Evolutionary conservation across 2,797 vertebrate species (phyloP), one percentile per base, ranked within the genome.

Genomic region (Macrochelys suwanniensis): DNA sequence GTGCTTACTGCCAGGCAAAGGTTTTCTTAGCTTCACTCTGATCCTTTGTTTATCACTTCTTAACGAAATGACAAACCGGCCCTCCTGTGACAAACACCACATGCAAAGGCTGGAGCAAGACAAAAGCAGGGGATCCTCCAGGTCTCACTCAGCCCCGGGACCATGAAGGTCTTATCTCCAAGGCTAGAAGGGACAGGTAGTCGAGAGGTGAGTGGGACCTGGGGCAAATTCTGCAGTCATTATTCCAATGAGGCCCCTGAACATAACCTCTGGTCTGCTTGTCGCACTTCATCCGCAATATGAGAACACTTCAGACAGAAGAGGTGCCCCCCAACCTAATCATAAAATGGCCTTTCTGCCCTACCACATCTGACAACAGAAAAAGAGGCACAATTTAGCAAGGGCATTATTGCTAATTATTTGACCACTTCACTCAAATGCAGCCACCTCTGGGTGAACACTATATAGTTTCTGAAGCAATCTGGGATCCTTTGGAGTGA

Each of bases 1-100:
- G 95, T 96, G 96, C 96, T 97, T 96, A 95, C 96, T 97, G 96
- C 95, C 95, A 96, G 94, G 92, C 0, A 92, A 95, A 93, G 93
- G 85, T 82, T 87, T 97, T 95, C 94, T 93, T 28, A 59, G 93
- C 88, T 93, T 11, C 87, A 2, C 86, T 95, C 0, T 0, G 57
- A 93, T 96, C 95, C 96, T 96, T 97, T 97, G 96, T 87, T 96
- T 2, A 0, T 68, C 79, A 84, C 88, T 0, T 2, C 88, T 91
- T 6, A 1, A 85, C 74, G 76, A 68, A 95, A 87, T 85, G 94
- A 95, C 91, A 97, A 3, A 84, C 88, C 87, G 88, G 89, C 56
- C 95, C 93, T 90, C 0, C 0, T 92, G 89, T 82, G 88, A 79
- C 88, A 15, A 3, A 89, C 82, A 92, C 80, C 25, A 2, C 37